These are phyloP conservation scores for Aythya baeri DNA, from an alignment of 2,113 vertebrate species.

Conservation along the genomic window DNA sequence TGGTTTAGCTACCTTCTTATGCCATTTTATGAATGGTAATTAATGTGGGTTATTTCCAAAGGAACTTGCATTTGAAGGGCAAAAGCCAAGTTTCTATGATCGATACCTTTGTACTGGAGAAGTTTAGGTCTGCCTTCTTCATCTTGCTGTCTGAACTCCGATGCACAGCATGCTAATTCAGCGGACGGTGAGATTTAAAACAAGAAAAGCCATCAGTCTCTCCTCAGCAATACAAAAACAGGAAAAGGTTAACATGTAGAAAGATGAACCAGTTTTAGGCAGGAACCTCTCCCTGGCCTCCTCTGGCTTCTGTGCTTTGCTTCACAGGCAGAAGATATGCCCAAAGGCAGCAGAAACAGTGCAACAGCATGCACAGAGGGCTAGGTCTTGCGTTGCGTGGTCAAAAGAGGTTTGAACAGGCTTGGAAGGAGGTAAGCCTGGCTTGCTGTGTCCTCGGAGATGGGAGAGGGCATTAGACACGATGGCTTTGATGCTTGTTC, in stretches of 20 bases:
- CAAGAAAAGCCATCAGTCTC: neutral
- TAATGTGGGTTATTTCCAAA: neutral
- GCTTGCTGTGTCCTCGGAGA: neutral
- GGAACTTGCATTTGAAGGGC: neutral
- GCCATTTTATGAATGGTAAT: neutral
- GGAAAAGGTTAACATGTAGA: neutral
- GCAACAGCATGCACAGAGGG: accelerated
- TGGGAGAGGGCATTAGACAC: accelerated
- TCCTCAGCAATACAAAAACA: neutral
- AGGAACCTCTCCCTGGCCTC: neutral
- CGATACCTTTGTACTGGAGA: neutral
- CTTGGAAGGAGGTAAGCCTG: neutral
- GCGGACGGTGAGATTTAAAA: neutral
- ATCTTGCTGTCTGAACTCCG: neutral
- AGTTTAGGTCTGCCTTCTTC: neutral
- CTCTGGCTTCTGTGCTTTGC: neutral
- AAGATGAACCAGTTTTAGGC: neutral
- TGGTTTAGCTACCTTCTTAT: neutral
- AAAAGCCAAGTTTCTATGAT: neutral
- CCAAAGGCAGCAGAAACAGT: neutral
- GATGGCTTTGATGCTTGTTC: neutral
- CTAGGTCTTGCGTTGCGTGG: accelerated
- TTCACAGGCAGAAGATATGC: neutral
- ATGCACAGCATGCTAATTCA: neutral
- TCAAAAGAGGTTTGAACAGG: neutral